These are phyloP conservation scores for Pristionchus fissidentatus DNA, from an alignment of 2,888 invertebrate species.

Conservation along the genomic window DNA sequence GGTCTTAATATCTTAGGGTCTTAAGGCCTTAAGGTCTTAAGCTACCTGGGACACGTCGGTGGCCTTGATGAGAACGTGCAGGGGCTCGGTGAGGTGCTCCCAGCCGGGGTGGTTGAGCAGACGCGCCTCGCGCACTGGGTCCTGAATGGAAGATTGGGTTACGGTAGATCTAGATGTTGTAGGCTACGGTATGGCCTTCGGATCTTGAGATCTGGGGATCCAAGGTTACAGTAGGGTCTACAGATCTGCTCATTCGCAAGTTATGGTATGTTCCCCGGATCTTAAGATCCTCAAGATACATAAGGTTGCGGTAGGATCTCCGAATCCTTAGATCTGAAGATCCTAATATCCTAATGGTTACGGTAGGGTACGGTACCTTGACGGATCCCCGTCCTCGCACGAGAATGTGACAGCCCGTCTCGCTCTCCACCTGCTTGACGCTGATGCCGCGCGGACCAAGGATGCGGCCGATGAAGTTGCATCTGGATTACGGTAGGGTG, in stretches of 20 bases:
- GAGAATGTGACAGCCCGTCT: constrained; percentile 48
- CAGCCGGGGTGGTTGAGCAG: constrained; percentile 62
- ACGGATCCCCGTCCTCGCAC: constrained; percentile 50
- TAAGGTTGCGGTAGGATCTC: too few relatives aligned
- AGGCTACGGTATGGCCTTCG: too few relatives aligned
- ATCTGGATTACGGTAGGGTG: constrained; percentile 9
- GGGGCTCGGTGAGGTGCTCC: constrained; percentile 68
- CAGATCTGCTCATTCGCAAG: too few relatives aligned
- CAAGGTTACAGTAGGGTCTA: too few relatives aligned
- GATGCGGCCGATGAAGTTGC: constrained; percentile 52
- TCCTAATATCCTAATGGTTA: too few relatives aligned
- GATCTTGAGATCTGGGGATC: too few relatives aligned
- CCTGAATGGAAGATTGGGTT: constrained; percentile 46
- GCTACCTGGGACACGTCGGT: constrained; percentile 50
- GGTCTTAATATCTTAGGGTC: neutral
- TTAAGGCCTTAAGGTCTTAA: neutral
- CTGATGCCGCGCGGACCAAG: constrained; percentile 51
- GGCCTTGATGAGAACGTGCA: constrained; percentile 69
- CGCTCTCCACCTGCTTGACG: constrained; percentile 50
- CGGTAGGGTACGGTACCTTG: too few relatives aligned
- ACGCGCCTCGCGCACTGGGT: constrained; percentile 58
- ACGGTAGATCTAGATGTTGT: too few relatives aligned
- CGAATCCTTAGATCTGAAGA: too few relatives aligned
- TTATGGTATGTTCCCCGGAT: too few relatives aligned
- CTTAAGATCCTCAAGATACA: too few relatives aligned